Conservation (phyloP, 2,797 vertebrate species). For the Hylomyscus alleni region DNA sequence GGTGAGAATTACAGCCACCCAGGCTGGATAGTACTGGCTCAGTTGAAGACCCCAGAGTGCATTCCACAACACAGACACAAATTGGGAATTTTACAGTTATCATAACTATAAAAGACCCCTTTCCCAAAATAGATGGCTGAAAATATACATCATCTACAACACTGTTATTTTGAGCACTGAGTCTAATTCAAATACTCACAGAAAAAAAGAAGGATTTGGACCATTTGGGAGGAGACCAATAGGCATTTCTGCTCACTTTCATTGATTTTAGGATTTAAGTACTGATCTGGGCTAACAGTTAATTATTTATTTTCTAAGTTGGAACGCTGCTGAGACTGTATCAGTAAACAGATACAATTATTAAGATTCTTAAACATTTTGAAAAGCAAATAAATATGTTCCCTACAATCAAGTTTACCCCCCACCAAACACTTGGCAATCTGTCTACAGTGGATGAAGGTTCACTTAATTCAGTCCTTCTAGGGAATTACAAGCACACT, state of each 20-base stretch:
- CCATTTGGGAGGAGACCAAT: conserved; percentile 16
- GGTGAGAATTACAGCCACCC: background rate
- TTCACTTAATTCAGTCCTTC: conserved; percentile 7
- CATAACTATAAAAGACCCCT: background rate
- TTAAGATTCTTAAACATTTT: conserved; percentile 46
- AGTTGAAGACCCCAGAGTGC: background rate
- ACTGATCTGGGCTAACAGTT: conserved; percentile 54
- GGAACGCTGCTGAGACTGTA: conserved; percentile 5
- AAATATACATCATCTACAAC: conserved; percentile 6
- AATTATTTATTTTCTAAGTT: conserved; percentile 55
- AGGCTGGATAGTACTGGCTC: background rate
- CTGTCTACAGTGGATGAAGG: background rate
- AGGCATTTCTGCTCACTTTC: background rate
- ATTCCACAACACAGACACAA: background rate
- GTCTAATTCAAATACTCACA: background rate
- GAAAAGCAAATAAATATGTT: conserved; percentile 69
- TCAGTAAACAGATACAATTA: conserved; percentile 57
- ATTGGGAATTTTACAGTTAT: background rate
- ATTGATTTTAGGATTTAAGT: conserved; percentile 40
- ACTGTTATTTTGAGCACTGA: background rate
- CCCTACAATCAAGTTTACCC: background rate
- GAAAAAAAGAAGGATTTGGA: background rate
- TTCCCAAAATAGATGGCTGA: background rate
- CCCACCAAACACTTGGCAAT: background rate
- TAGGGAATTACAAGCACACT: background rate